Base-by-base conservation (phyloP, 2,113 vertebrate species). In the Callopanchax toddi region DNA sequence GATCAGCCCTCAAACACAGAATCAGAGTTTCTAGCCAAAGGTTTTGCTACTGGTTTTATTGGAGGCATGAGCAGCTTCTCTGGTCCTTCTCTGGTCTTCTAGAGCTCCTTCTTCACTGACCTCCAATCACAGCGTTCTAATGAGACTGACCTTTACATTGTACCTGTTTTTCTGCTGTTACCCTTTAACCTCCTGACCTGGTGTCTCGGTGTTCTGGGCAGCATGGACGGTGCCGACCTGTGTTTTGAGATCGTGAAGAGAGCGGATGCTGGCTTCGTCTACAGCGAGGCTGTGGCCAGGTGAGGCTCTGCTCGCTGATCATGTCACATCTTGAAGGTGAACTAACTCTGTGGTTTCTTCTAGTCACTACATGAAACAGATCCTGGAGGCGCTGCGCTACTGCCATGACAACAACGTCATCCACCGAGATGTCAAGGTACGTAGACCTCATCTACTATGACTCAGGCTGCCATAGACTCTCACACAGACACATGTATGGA, bases 351-450 rank as follows among this genome's bases (percentile, higher is more conserved):
- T 6, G 20, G 6, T 13, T 1, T 3, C 13, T 39, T 17, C 86
- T 58, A 98, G 97, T 91, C 97, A 99, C 92, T 99, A 99, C 91
- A 99, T 99, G 97, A 94, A 96, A 44, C 97, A 98, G 93, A 98
- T 99, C 89, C 83, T 99, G 23, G 97, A 98, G 93, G 97, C 97
- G 21, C 93, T 99, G 29, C 96, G 97, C 53, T 99, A 99, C 86
- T 99, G 97, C 92, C 97, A 98, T 78, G 97, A 99, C 91, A 99
- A 99, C 91, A 99, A 99, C 82, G 93, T 99, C 89, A 99, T 98
- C 91, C 97, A 99, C 89, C 92, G 97, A 74, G 97, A 99, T 81
- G 96, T 99, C 80, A 99, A 99, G 96, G 97, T 99, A 95, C 13
- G 29, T 37, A 48, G 12, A 18, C 50, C 21, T 15, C 5, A 2